A percentile compares a stretch with the other conserved stretches of the same genome.
Conservation (phyloP, 2,113 vertebrate genomes). For the Aegotheles bennettii region DNA sequence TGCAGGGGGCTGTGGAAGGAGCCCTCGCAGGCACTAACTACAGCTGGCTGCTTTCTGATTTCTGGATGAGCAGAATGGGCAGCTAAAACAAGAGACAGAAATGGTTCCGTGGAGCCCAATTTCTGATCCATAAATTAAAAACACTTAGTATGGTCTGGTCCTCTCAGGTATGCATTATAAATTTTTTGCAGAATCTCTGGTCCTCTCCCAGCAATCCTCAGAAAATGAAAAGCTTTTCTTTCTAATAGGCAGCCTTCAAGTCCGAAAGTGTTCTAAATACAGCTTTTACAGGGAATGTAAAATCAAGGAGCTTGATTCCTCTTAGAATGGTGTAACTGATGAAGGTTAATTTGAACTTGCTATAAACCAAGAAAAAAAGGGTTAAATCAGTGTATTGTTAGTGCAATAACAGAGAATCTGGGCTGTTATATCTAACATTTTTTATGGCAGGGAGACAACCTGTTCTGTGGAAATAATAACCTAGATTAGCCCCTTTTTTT, state of each 20-base stretch:
- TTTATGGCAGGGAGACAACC: background rate
- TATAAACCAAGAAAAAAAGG: background rate
- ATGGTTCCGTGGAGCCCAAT: background rate
- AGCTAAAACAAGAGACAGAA: background rate
- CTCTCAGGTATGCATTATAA: background rate
- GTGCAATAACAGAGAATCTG: background rate
- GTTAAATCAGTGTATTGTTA: background rate
- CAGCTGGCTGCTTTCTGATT: background rate
- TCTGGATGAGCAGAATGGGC: accelerated
- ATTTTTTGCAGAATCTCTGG: background rate
- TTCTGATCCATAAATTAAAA: background rate
- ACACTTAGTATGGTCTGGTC: background rate
- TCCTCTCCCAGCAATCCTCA: background rate
- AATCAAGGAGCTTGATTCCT: background rate
- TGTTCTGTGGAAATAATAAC: background rate
- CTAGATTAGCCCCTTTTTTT: background rate
- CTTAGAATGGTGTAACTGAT: background rate
- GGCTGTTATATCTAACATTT: background rate
- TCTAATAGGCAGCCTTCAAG: background rate
- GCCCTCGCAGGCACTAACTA: accelerated
- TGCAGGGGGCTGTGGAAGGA: background rate
- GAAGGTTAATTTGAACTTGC: background rate
- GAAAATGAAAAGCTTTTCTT: background rate
- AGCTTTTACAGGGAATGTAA: accelerated
- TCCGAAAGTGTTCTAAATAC: background rate